Evolutionary conservation across 2,113 vertebrate genomes (phyloP).

Genomic region (Colius striatus): DNA sequence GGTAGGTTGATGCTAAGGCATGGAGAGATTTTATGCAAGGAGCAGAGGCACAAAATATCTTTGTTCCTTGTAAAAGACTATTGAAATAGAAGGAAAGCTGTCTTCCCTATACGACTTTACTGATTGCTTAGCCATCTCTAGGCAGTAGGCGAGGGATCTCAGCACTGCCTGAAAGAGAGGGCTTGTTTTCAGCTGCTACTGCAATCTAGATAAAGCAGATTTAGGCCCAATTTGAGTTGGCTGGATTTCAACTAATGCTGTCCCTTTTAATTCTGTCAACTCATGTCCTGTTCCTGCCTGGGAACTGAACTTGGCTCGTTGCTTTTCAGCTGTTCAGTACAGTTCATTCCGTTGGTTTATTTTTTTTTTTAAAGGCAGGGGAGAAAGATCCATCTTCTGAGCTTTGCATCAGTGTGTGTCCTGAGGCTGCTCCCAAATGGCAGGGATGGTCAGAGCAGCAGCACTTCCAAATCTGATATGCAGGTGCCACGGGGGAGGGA

Average conservation of each 20-base stretch:
- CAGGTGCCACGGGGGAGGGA: background rate
- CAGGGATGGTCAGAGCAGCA: background rate
- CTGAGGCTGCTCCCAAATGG: background rate
- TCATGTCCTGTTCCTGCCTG: constrained; percentile 35
- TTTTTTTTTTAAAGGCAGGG: too few relatives aligned
- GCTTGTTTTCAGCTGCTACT: constrained; percentile 48
- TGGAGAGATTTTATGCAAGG: background rate
- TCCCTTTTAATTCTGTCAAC: constrained; percentile 51
- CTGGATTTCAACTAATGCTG: constrained; percentile 18
- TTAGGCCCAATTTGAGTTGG: constrained; percentile 46
- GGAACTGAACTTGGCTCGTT: constrained; percentile 2
- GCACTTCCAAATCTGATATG: background rate
- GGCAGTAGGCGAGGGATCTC: constrained; percentile 4
- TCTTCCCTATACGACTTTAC: constrained; percentile 6
- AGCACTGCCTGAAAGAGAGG: constrained; percentile 18
- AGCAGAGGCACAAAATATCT: constrained; percentile 53
- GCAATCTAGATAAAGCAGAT: constrained; percentile 35
- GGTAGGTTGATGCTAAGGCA: background rate
- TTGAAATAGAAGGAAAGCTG: constrained; percentile 44
- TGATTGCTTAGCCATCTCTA: constrained; percentile 9
- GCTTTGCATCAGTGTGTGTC: background rate
- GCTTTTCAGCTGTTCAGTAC: constrained; percentile 43
- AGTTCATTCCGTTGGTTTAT: constrained; percentile 22
- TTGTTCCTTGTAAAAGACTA: constrained; percentile 39
- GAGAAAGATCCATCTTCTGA: background rate